These are phyloP conservation scores for Pitta sordida DNA, from an alignment of 2,113 vertebrate genomes.

Conservation along the genomic window DNA sequence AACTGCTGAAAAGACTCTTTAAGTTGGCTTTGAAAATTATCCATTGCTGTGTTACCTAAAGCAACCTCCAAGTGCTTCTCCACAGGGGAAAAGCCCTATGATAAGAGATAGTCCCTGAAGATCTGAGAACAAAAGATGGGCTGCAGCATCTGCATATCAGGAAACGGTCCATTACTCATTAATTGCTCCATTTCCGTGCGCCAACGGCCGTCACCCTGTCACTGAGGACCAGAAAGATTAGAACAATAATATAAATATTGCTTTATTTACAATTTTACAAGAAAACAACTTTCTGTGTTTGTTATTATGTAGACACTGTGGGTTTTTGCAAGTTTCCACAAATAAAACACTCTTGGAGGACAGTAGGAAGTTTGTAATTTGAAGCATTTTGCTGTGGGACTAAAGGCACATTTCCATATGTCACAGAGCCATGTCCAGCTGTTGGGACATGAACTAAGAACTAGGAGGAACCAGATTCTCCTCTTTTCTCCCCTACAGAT, in stretches of 20 bases:
- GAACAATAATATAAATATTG: background rate
- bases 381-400: constrained; percentile 32
- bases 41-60: constrained; percentile 47
- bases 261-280: constrained; percentile 39
- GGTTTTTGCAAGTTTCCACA: background rate
- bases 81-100: constrained; percentile 22
- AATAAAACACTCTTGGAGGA: background rate
- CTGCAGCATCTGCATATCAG: background rate
- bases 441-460: background rate
- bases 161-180: constrained; percentile 11
- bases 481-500: background rate
- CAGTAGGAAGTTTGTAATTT: constrained; percentile 35
- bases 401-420: background rate
- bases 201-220: background rate
- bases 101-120: constrained; percentile 46
- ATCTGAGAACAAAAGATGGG: constrained; percentile 23
- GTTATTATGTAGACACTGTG: background rate
- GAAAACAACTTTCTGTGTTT: constrained; percentile 1
- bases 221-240: background rate
- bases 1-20: constrained; percentile 38
- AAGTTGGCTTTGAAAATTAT: background rate
- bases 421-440: background rate
- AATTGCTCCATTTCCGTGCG: constrained; percentile 40
- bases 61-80: constrained; percentile 57
- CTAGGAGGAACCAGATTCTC: background rate